These are phyloP conservation scores for Drosophila elegans DNA, from an alignment of 1,140 invertebrate species.

Conservation along the genomic window DNA sequence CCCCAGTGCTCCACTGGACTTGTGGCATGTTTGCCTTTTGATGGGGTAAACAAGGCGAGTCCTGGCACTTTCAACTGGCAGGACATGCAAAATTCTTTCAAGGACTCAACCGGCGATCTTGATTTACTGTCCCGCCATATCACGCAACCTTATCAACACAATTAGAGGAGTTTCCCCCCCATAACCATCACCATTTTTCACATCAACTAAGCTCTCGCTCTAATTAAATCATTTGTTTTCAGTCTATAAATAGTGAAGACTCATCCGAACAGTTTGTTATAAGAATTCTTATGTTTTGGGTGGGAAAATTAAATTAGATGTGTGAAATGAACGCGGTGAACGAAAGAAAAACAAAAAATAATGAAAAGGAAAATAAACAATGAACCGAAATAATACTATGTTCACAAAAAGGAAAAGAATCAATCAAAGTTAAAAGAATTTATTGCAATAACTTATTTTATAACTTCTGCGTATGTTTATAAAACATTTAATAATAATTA, in stretches of 20 bases:
- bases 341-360: conserved; percentile 33
- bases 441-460: too few relatives aligned
- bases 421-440: not conserved
- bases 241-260: conserved; percentile 23
- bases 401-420: not conserved
- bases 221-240: conserved; percentile 39
- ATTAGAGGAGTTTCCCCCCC: conserved; percentile 13
- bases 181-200: not conserved
- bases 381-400: not conserved
- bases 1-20: conserved; percentile 7
- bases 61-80: conserved; percentile 10
- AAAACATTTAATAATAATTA: not conserved
- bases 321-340: conserved; percentile 9
- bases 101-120: conserved; percentile 39
- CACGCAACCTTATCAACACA: conserved; percentile 51
- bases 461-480: too few relatives aligned
- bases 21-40: conserved; percentile 47
- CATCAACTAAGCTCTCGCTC: conserved; percentile 13
- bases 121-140: conserved; percentile 40
- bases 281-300: conserved; percentile 21
- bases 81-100: conserved; percentile 47
- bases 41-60: conserved; percentile 34
- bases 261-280: not conserved
- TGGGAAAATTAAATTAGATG: conserved; percentile 22
- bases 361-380: conserved; percentile 30